Percentiles rank a stretch among this genome's conserved stretches.
Evolutionary conservation across 64 coral and sea anemone species (phyloP).

Genomic region (Actinia tenebrosa): DNA sequence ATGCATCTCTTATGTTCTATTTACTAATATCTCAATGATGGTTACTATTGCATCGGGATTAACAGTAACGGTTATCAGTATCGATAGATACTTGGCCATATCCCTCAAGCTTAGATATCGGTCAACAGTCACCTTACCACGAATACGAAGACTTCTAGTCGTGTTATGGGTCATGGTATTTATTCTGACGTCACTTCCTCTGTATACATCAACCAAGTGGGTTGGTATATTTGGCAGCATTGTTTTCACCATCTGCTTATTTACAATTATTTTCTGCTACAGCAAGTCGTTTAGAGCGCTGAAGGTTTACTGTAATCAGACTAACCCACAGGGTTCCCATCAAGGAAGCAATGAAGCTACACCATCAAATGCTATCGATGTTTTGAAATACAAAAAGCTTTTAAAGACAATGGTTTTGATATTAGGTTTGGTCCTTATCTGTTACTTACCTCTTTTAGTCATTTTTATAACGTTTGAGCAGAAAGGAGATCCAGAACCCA

Average conservation of each 20-base stretch:
- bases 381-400: constrained; percentile 13
- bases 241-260: neutral
- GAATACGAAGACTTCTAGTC: neutral
- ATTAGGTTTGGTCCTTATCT: no score
- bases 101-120: neutral
- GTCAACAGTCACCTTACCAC: neutral
- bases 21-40: neutral
- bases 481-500: no score
- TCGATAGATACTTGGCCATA: constrained; percentile 11
- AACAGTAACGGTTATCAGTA: neutral
- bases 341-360: neutral
- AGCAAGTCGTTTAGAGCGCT: neutral
- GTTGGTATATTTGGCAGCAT: no score
- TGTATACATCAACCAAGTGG: neutral
- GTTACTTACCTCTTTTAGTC: no score
- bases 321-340: neutral
- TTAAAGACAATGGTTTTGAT: neutral
- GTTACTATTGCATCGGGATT: neutral
- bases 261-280: neutral
- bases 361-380: neutral
- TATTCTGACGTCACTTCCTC: neutral
- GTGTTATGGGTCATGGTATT: neutral
- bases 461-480: no score
- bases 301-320: neutral
- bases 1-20: neutral